Evolutionary conservation across 2,888 invertebrate genomes (phyloP).

Genomic region (Hirtodrosophila duncani): DNA sequence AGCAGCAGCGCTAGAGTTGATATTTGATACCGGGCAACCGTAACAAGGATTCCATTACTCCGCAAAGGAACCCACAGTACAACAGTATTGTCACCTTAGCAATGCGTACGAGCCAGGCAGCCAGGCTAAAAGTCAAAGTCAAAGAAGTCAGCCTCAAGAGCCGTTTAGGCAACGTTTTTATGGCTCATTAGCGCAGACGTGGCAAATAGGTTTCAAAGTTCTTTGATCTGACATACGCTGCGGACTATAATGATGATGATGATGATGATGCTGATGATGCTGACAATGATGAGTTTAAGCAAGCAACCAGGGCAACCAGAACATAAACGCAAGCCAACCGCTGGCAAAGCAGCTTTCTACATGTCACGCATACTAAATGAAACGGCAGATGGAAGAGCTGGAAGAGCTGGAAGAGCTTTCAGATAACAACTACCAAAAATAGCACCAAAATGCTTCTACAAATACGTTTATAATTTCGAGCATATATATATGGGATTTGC

Average conservation of each 20-base stretch:
- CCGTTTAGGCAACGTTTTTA: slow-evolving; percentile 58
- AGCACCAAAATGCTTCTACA: slow-evolving; percentile 54
- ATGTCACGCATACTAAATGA: slow-evolving; percentile 68
- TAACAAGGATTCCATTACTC: slow-evolving; percentile 8
- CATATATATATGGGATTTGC: slow-evolving; percentile 8
- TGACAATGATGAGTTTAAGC: slow-evolving; percentile 19
- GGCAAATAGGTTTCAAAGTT: slow-evolving; percentile 59
- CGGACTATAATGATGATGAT: slow-evolving; percentile 11
- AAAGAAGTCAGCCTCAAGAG: slow-evolving; percentile 13
- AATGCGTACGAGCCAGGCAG: too few species aligned
- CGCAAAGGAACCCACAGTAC: slow-evolving; percentile 23
- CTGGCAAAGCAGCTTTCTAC: slow-evolving; percentile 49
- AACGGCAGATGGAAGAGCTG: too few species aligned
- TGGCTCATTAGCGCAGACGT: slow-evolving; percentile 69
- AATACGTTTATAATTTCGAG: slow-evolving; percentile 63
- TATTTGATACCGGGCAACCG: slow-evolving; percentile 22
- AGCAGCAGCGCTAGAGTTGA: slow-evolving; percentile 18
- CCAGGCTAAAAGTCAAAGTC: too few species aligned
- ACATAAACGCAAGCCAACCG: slow-evolving; percentile 45
- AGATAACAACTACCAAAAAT: too few species aligned
- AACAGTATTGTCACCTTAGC: slow-evolving; percentile 41
- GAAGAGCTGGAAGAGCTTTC: too few species aligned
- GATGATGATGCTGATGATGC: slow-evolving; percentile 28
- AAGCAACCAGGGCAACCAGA: slow-evolving; percentile 10
- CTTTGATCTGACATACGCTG: slow-evolving; percentile 49